A percentile compares a stretch with the other conserved stretches of the same genome.
phyloP scores from a whole-genome alignment of 1,140 invertebrate genomes.

The Aphelenchoides avenae region DNA sequence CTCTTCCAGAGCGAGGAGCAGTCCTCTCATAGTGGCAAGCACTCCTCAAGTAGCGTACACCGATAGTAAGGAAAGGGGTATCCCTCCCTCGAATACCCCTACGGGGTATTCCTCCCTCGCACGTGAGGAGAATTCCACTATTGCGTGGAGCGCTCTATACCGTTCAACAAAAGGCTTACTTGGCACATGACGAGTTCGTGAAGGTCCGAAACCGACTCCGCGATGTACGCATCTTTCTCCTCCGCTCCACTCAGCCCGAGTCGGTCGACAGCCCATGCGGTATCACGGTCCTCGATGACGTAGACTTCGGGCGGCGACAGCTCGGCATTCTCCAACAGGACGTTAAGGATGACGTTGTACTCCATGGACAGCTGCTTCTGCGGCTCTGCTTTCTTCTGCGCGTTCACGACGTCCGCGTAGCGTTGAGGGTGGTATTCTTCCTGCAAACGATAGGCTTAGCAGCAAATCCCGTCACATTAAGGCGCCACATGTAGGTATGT shows the following conservation, averaged over 20 bases:
- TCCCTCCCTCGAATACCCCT: too few species aligned
- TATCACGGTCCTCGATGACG: conserved; percentile 13
- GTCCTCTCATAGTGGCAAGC: too few species aligned
- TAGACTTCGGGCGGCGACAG: conserved; percentile 24
- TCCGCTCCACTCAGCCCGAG: conserved; percentile 11
- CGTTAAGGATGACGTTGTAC: conserved; percentile 16
- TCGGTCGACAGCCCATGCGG: conserved; percentile 25
- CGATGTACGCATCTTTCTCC: conserved; percentile 11
- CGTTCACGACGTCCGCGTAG: conserved; percentile 12
- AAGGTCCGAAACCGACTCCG: conserved; percentile 18
- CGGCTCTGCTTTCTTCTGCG: conserved; percentile 13
- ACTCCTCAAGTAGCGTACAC: too few species aligned
- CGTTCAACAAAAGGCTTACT: conserved; percentile 25
- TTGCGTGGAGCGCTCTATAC: too few species aligned
- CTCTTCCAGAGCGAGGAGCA: too few species aligned
- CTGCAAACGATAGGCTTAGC: conserved; percentile 20
- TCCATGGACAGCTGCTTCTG: conserved; percentile 23
- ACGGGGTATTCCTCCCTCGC: too few species aligned
- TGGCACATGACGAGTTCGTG: conserved; percentile 23
- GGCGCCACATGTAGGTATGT: too few species aligned
- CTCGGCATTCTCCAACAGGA: conserved; percentile 16
- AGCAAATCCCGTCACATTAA: too few species aligned
- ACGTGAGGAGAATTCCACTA: too few species aligned
- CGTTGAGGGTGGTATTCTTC: conserved; percentile 24
- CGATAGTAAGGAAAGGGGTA: too few species aligned